phyloP scores from a whole-genome alignment of 1,140 invertebrate genomes.

The Oncopeltus fasciatus region DNA sequence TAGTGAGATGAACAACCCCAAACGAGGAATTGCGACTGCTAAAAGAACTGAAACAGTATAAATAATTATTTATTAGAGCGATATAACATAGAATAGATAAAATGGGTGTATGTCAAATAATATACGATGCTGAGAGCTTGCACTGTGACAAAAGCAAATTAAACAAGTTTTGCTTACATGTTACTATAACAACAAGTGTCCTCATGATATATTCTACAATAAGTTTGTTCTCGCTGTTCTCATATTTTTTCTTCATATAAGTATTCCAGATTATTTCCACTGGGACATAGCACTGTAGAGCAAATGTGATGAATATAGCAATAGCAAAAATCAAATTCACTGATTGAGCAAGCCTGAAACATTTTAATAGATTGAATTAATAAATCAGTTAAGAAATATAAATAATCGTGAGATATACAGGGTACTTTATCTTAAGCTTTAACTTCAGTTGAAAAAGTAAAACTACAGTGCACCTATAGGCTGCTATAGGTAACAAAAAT shows the following conservation, averaged over 20 bases:
- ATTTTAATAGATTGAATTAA: too few species aligned
- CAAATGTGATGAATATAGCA: conserved; percentile 80
- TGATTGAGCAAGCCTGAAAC: conserved; percentile 55
- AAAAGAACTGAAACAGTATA: conserved; percentile 45
- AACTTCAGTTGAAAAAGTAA: too few species aligned
- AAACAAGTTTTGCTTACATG: conserved; percentile 48
- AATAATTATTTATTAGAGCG: neutral
- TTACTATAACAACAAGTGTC: conserved; percentile 46
- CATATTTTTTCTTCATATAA: conserved; percentile 42
- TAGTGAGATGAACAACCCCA: conserved; percentile 71
- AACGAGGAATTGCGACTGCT: conserved; percentile 54
- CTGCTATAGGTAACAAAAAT: too few species aligned
- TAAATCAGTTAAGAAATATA: too few species aligned
- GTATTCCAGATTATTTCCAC: conserved; percentile 76
- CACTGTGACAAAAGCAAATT: neutral
- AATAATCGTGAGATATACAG: too few species aligned
- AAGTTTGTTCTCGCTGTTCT: conserved; percentile 32
- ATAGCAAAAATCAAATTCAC: conserved; percentile 74
- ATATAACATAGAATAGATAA: neutral
- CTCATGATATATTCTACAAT: conserved; percentile 48
- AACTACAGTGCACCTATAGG: too few species aligned
- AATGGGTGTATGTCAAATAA: too few species aligned
- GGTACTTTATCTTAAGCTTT: too few species aligned
- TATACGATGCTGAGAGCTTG: too few species aligned
- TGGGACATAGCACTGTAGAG: conserved; percentile 87